Evolutionary conservation across 30 jellyfish, hydroid and myxozoan genomes (phyloP), one percentile per base, ranked within the genome.

Genomic region (Aurelia sp.): DNA sequence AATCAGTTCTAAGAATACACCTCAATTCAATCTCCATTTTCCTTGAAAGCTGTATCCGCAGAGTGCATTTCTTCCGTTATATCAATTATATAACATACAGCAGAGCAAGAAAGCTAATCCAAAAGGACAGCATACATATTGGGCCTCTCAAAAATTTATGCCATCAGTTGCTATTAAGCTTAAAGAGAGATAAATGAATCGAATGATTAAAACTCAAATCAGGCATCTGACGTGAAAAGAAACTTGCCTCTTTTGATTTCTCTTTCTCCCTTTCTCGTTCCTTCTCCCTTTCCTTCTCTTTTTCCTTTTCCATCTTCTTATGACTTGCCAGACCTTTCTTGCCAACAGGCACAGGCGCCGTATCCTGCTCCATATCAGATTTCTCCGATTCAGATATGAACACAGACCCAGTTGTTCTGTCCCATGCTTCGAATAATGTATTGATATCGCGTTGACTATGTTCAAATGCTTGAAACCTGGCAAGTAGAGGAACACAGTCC

Each of bases 361-460:
- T 4, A 16, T 80, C 96, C 62, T 67, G 84, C 59, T 95, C 99
- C 33, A 64, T 23, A 62, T 95, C 99, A 11, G 92, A 86, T 64
- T 89, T 90, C 55, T 95, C 99, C 59, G 96, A 76, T 37, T 95
- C 99, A 11, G 94, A 55, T 33, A 62, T 58, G 55, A 67, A 79
- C 4, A 86, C 94, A 13, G 94, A 78, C 16, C 99, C 99, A 50
- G 92, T 90, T 18, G 97, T 80, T 60, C 99, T 79, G 85, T 95
- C 99, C 99, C 99, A 95, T 9, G 96, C 89, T 30, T 95, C 97
- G 53, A 89, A 80, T 19, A 95, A 50, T 35, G 79, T 74, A 15
- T 76, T 23, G 37, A 95, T 63, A 27, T 95, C 97, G 19, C 87
- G 94, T 35, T 67, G 70, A 21, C 93, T 62, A 59, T 50, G 44